Base-by-base conservation (phyloP, 2,888 invertebrate genomes). In the Dysmachus trigonus region DNA sequence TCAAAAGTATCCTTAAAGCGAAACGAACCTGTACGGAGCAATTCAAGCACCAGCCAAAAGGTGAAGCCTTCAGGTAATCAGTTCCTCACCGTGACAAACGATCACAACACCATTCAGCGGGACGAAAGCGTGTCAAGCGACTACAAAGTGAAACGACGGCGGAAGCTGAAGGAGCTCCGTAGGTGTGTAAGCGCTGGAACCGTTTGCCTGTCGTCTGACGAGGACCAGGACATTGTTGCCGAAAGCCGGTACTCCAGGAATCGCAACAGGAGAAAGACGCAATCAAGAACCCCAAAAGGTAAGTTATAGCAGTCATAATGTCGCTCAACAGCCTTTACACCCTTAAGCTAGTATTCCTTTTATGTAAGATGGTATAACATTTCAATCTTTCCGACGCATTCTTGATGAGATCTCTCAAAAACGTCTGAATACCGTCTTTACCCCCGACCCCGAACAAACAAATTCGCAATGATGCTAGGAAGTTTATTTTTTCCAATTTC, bases 191-290 rank as follows among this genome's bases (percentile, higher is more conserved):
- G 85, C 51, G 51, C 73, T 22, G 85, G 85, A 51, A 71, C 85
- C 47, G 53, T 85, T n/a, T 86, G 74, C 27, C 53, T 74, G 22
- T 83, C 84, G 31, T 84, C 86, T 27, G 83, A 83, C 3, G 84
- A 86, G 62, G 62, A 62, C n/a, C 76, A 86, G 38, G 53, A 22
- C 5, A 30, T n/a, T 53, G 73, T 22, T 81, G 35, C 73, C 47
- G 30, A 30, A 18, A 41, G 72, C 53, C 41, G 81, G 51, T 38
- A 18, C 22, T 35, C 31, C n/a, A 86, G 31, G 33, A 72, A 38
- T 72, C 72, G 79, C 73, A 41, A 22, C 51, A 81, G 35, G 31
- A 79, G 51, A 31, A 79, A 18, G 35, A 6, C 79, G 30, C 15
- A 51, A 30, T 35, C 33, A 79, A 79, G n/a, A 51, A 33, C 79